phyloP scores from a whole-genome alignment of 1,140 invertebrate genomes.

The Diachasma alloeum region DNA sequence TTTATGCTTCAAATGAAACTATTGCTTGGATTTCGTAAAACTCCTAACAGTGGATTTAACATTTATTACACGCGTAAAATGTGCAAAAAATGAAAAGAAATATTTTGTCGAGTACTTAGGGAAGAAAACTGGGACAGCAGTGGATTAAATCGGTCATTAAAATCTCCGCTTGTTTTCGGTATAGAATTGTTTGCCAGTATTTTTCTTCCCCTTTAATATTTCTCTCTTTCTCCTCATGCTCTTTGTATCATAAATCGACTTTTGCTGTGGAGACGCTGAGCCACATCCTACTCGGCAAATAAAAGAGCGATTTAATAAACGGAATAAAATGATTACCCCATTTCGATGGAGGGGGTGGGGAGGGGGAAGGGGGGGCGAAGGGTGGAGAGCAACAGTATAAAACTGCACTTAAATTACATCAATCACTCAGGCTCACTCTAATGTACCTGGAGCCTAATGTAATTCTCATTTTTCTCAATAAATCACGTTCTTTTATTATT shows the following conservation, averaged over 20 bases:
- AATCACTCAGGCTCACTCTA: not conserved
- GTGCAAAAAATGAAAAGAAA: not conserved
- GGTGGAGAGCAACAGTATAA: not conserved
- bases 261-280: not conserved
- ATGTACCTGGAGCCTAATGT: not conserved
- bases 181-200: not conserved
- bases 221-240: not conserved
- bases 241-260: not conserved
- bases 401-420: not conserved
- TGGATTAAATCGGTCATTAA: conserved; percentile 3
- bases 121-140: not conserved
- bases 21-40: no score
- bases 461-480: not conserved
- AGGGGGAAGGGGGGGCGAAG: not conserved
- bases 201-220: not conserved
- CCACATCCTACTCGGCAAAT: not conserved
- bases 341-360: not conserved
- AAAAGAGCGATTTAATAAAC: not conserved
- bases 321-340: not conserved
- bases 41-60: no score
- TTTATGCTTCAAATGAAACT: no score
- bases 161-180: not conserved
- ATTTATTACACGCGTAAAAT: not conserved
- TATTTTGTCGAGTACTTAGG: not conserved
- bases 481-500: not conserved